phyloP scores from a whole-genome alignment of 2,888 invertebrate genomes.

The Ochropleura plecta region DNA sequence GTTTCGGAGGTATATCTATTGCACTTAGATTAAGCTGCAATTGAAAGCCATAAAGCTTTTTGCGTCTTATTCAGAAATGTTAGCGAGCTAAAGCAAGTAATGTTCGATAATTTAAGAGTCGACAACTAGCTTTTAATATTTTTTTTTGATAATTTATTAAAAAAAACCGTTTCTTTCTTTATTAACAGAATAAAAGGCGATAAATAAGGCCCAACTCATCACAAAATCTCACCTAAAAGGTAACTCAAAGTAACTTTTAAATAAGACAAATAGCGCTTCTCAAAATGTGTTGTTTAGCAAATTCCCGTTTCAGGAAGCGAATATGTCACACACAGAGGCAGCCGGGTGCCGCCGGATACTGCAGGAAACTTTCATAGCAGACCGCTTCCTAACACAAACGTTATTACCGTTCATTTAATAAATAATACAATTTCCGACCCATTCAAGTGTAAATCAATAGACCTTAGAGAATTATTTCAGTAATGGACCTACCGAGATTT shows the following conservation, averaged over 20 bases:
- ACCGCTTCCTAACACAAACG: constrained; percentile 38
- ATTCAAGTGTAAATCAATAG: constrained; percentile 34
- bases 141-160: not conserved
- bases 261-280: constrained; percentile 19
- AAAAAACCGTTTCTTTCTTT: not conserved
- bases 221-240: not conserved
- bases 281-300: constrained; percentile 26
- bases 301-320: constrained; percentile 62
- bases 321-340: constrained; percentile 63
- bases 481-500: constrained; percentile 5
- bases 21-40: constrained; percentile 11
- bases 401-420: constrained; percentile 50
- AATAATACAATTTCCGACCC: constrained; percentile 42
- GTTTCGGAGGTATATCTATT: constrained; percentile 6
- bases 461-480: constrained; percentile 17
- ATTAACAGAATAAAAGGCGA: not conserved
- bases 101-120: too few relatives aligned
- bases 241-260: not conserved
- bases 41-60: constrained; percentile 11
- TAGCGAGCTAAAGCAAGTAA: not conserved
- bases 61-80: constrained; percentile 3
- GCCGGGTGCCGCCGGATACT: constrained; percentile 65
- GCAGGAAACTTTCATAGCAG: constrained; percentile 62
- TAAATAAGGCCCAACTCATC: not conserved
- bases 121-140: not conserved